Evolutionary conservation across 2,113 vertebrate genomes (phyloP), one percentile per base, ranked within the genome.

Genomic region (Albula goreensis): DNA sequence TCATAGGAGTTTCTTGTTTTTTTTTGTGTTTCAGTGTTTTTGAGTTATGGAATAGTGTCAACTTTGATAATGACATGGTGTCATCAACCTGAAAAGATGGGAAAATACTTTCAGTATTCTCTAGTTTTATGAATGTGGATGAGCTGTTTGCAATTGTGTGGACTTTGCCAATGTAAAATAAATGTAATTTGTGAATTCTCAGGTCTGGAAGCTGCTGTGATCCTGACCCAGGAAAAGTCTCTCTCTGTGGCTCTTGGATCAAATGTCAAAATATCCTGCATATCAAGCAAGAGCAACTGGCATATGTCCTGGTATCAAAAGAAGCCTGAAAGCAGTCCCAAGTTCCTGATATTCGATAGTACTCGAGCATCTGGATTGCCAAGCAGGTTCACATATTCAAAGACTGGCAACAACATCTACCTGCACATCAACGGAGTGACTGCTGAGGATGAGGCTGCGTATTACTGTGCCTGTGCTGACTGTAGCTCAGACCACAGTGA

Each of bases 211-310:
- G 85, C 89, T 22, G 25, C 78, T 49, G 2, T 53, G 0, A n/a
- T 80, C 19, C 41, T 89, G 56, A 86, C 78, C 13, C 89, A 89
- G 81, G 82, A 88, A 41, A 89, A 85, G 83, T 83, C 85, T 25
- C 3, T 81, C 41, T 88, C 87, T 74, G 83, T 83, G 74, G 66
- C 48, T 19, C 56, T 50, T 56, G 51, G 85, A 66, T 66, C 57
- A 51, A 83, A 63, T 60, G 51, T 82, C 48, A 87, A 85, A 83
- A 83, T 88, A 25, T 51, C 87, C 51, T 89, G 87, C 56, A 83
- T 7, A 52, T 11, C 70, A 31, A 50, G 31, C 49, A 77, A 50
- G 10, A 5, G 41, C 48, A 63, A 1, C 17, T 88, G 41, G 25
- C 2, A 2, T 0, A 80, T 88, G 8, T 86, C 87, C 49, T 89